Conservation (phyloP, 2,888 invertebrate species). For the Willowsia nigromaculata region DNA sequence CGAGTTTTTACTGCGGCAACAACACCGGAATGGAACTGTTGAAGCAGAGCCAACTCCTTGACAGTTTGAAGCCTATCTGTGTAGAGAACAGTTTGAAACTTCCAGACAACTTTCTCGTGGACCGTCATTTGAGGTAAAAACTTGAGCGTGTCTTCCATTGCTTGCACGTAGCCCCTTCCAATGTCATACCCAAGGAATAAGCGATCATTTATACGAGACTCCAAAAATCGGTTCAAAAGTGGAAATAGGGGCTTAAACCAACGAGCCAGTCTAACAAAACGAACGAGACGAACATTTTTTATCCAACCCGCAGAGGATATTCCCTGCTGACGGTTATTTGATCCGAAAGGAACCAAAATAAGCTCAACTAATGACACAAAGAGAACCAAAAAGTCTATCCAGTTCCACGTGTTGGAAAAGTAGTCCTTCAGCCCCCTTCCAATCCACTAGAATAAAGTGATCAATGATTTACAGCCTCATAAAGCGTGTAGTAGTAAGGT, state of each 20-base stretch:
- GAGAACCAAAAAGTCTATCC: slow-evolving; percentile 83
- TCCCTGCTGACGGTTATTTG: slow-evolving; percentile 79
- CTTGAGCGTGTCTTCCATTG: slow-evolving; percentile 84
- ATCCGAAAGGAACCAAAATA: slow-evolving; percentile 79
- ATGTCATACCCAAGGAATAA: slow-evolving; percentile 84
- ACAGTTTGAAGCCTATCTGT: slow-evolving; percentile 81
- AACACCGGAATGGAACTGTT: slow-evolving; percentile 84
- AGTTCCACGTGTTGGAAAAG: slow-evolving; percentile 83
- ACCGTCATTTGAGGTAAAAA: slow-evolving; percentile 82
- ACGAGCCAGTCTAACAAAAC: slow-evolving; percentile 81
- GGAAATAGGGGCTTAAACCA: slow-evolving; percentile 81
- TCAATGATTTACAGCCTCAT: background rate
- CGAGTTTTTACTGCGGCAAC: slow-evolving; percentile 85
- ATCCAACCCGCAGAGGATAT: slow-evolving; percentile 79
- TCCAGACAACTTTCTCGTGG: slow-evolving; percentile 80
- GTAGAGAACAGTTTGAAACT: slow-evolving; percentile 78
- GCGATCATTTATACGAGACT: slow-evolving; percentile 83
- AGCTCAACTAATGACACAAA: slow-evolving; percentile 82
- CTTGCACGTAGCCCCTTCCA: slow-evolving; percentile 85
- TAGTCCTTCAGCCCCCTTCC: slow-evolving; percentile 79
- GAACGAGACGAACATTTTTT: slow-evolving; percentile 81
- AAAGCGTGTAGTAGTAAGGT: background rate
- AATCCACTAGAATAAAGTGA: slow-evolving; percentile 68
- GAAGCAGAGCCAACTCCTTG: slow-evolving; percentile 82
- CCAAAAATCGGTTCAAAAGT: slow-evolving; percentile 82